Base-by-base conservation (phyloP, 2,888 invertebrate genomes). In the Mactromeris polynyma region DNA sequence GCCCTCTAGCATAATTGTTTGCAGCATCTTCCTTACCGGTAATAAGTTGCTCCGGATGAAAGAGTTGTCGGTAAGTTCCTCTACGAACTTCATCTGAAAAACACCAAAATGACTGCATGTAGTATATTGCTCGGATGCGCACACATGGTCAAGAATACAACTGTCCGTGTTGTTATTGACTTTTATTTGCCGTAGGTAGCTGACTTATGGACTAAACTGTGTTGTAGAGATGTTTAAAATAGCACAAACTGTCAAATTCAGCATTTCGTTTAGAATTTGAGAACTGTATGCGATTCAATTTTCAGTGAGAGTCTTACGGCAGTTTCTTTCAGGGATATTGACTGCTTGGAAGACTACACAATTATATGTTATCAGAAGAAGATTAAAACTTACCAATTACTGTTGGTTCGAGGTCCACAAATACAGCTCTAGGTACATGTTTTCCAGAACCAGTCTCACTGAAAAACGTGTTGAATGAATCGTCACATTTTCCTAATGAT, bases 341-440 rank as follows among this genome's bases (percentile, higher is more conserved):
- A 78, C 4, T 64, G 3, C n/a, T n/a, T n/a, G n/a, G n/a, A n/a
- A n/a, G n/a, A n/a, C n/a, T n/a, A n/a, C n/a, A 11, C 14, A 4
- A 46, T 11, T 9, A 46, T 3, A 46, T 46, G 46, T 46, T 17
- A 17, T 46, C 46, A 46, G 46, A 4, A 17, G 46, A 46, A 46
- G 3, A 46, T 46, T 11, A 46, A 4, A 64, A 26, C 26, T 64
- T 64, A 64, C 58, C 98, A 93, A 99, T 98, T 95, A 99, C 99
- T 93, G 99, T 99, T 91, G 99, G 99, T 97, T 99, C 99, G 96
- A 99, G 97, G 97, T 99, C 99, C 14, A 99, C 98, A 96, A 99
- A 99, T 88, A 99, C 98, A 98, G 96, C 95, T 94, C 99, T 97
- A 81, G 99, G 99, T n/a, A 99, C 99, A 96, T 99, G 99, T 96